Percentiles rank a stretch among this genome's conserved stretches.
Evolutionary conservation across 2,113 vertebrate genomes (phyloP).

Genomic region (Rhinolophus sinicus): DNA sequence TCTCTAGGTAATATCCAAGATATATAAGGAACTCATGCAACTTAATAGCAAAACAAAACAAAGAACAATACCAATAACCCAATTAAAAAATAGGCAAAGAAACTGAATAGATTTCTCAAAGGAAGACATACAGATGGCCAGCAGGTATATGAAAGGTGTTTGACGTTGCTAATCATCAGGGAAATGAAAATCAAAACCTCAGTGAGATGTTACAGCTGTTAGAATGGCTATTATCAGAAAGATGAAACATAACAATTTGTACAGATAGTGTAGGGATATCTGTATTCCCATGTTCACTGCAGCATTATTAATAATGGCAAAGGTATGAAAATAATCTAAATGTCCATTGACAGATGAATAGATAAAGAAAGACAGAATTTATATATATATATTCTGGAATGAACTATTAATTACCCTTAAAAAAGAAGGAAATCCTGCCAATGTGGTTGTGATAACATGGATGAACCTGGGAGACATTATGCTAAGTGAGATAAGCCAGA

Average conservation of each 20-base stretch:
- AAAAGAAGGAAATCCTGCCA: background rate
- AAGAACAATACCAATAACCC: background rate
- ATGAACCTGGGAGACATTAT: background rate
- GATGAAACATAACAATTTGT: background rate
- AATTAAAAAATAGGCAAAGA: background rate
- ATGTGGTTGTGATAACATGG: background rate
- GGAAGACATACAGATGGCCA: background rate
- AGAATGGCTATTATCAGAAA: background rate
- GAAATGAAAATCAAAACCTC: background rate
- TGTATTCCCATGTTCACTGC: background rate
- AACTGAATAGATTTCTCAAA: background rate
- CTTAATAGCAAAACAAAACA: background rate
- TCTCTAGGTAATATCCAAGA: background rate
- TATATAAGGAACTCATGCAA: background rate
- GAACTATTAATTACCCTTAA: background rate
- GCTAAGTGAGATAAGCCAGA: background rate
- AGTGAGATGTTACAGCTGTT: background rate
- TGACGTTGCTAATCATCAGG: background rate
- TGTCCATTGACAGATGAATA: background rate
- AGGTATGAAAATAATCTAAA: background rate
- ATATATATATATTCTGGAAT: background rate
- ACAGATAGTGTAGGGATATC: background rate
- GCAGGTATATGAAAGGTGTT: background rate
- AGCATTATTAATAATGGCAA: background rate
- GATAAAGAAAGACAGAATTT: background rate